Evolutionary conservation across 2,888 invertebrate species (phyloP), one percentile per base, ranked within the genome.

Genomic region (Julus scanicus): DNA sequence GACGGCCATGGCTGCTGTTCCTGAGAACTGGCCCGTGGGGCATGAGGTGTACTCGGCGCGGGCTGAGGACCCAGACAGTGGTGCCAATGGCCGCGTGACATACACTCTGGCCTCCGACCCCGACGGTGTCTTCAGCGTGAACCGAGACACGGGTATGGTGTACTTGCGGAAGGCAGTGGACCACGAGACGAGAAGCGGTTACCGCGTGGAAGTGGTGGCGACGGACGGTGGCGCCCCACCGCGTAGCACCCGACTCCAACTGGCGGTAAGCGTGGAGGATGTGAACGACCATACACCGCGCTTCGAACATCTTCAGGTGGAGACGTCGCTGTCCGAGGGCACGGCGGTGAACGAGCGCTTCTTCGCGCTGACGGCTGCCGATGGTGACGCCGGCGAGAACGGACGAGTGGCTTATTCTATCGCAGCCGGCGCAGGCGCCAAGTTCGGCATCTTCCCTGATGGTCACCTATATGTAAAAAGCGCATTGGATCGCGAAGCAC

Each of bases 221-320:
- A 95, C 95, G n/a, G 98, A 98, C 92, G 95, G 95, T 88, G 97
- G 97, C 6, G 94, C 93, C 89, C 93, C 95, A 11, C 90, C 91
- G 0, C 93, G 97, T 86, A 95, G 95, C 29, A 95, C 96, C 0
- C 96, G 95, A 90, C 95, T 96, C 90, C 94, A 94, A 9, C 94
- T 97, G 84, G 93, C 94, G 48, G 94, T 96, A 83, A 94, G 94
- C 39, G 94, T 98, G 89, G 95, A 95, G 90, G 98, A 98, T 92
- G 97, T 98, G 2, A 99, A 99, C 92, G 97, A 98, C 92, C 98
- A 98, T 91, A 98, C 98, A 0, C 98, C 98, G 13, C 96, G 97
- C 2, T 99, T 99, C 92, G 96, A 97, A 92, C 95, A 97, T 90
- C 96, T 96, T 0, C 96, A 96, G 20, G 98, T 98, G 92, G 98